These are phyloP conservation scores for Plutomurus gul DNA, from an alignment of 1,140 invertebrate genomes.

Conservation along the genomic window DNA sequence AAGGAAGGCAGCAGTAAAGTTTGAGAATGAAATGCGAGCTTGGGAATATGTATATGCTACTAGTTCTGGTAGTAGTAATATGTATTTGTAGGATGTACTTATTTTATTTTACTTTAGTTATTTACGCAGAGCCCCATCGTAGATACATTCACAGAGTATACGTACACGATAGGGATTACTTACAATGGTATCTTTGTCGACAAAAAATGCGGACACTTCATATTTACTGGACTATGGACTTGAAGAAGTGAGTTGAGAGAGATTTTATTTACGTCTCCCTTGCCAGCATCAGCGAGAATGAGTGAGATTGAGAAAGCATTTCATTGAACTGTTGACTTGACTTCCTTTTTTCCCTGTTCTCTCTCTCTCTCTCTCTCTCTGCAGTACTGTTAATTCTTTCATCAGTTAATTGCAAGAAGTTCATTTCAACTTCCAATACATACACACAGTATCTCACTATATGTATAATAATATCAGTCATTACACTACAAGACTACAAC, in stretches of 20 bases:
- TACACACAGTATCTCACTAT: neutral
- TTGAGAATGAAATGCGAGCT: no score
- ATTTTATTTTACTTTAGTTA: no score
- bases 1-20: no score
- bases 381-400: no score
- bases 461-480: no score
- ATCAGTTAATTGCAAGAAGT: neutral
- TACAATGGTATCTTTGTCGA: neutral
- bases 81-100: no score
- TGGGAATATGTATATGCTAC: no score
- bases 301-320: neutral
- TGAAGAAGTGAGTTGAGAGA: neutral
- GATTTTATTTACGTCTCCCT: neutral
- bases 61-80: no score
- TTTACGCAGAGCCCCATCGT: no score
- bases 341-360: neutral
- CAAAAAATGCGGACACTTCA: neutral
- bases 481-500: no score
- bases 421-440: neutral
- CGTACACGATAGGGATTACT: neutral
- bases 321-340: neutral
- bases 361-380: no score
- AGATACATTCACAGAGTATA: no score
- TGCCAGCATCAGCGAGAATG: neutral
- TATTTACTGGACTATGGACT: neutral